Conservation (phyloP, 2,888 invertebrate species). For the Leucania comma region DNA sequence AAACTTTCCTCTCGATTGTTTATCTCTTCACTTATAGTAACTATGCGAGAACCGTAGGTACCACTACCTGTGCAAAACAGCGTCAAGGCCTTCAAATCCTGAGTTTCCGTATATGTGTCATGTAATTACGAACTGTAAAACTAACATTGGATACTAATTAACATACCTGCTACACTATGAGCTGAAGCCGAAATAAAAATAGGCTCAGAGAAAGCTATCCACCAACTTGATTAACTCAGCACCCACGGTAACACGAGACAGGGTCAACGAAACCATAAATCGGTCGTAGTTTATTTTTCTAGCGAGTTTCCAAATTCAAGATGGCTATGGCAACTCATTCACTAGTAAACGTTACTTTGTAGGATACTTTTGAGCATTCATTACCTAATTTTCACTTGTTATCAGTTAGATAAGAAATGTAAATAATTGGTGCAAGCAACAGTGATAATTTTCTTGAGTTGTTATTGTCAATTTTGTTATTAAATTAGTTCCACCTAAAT, state of each 20-base stretch:
- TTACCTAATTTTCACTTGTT: constrained; percentile 1
- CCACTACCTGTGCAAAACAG: background rate
- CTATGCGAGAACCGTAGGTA: background rate
- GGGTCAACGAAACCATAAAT: constrained; percentile 55
- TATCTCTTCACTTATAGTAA: background rate
- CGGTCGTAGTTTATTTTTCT: constrained; percentile 26
- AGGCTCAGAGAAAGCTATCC: constrained; percentile 40
- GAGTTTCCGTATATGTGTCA: background rate
- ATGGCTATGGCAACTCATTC: constrained; percentile 10
- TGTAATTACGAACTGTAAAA: background rate
- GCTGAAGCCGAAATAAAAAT: constrained; percentile 20
- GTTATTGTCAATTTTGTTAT: constrained; percentile 13
- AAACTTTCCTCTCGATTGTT: constrained; percentile 13
- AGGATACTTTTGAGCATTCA: background rate
- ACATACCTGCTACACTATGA: background rate
- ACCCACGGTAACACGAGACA: constrained; percentile 26
- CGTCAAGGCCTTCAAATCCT: background rate
- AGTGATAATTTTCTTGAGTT: constrained; percentile 2
- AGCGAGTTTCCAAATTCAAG: constrained; percentile 35
- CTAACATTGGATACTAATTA: background rate
- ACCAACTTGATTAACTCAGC: constrained; percentile 30
- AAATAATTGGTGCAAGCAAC: constrained; percentile 22
- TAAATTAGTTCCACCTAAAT: background rate
- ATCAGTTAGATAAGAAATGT: constrained; percentile 29
- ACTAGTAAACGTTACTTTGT: constrained; percentile 6